Percentiles rank a stretch among this genome's conserved stretches.
Conservation (phyloP, 2,113 vertebrate species). For the Atractosteus spatula region DNA sequence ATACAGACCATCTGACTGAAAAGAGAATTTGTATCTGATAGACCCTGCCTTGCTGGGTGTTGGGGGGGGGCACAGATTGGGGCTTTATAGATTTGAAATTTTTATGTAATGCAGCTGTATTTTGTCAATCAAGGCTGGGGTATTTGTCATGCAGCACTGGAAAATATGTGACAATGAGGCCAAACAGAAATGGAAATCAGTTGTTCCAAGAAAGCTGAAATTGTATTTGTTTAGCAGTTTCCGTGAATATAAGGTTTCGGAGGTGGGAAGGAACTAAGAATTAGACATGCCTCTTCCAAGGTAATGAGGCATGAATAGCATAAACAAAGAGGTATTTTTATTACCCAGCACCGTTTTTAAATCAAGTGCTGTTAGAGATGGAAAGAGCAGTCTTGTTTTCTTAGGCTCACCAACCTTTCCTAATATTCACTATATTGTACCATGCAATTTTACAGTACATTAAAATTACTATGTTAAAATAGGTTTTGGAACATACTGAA, state of each 20-base stretch:
- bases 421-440: conserved; percentile 65
- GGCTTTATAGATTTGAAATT: conserved; percentile 56
- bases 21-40: background rate
- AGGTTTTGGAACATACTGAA: conserved; percentile 52
- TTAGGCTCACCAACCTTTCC: conserved; percentile 29
- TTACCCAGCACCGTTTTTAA: conserved; percentile 64
- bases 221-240: conserved; percentile 61
- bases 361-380: conserved; percentile 63
- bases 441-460: conserved; percentile 74
- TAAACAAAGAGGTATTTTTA: conserved; percentile 64
- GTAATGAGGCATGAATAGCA: conserved; percentile 64
- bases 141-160: conserved; percentile 52
- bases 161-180: conserved; percentile 47
- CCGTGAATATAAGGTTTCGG: conserved; percentile 62
- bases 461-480: conserved; percentile 64
- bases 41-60: background rate
- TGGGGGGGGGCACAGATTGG: conserved; percentile 28
- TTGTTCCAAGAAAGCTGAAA: conserved; percentile 52
- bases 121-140: conserved; percentile 65
- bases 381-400: conserved; percentile 46
- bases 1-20: background rate
- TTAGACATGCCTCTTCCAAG: conserved; percentile 64
- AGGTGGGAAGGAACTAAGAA: conserved; percentile 56
- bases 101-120: conserved; percentile 71
- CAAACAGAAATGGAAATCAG: conserved; percentile 50